These are phyloP conservation scores for Oxyscelio sp. DNA, from an alignment of 2,888 invertebrate species.

Conservation along the genomic window DNA sequence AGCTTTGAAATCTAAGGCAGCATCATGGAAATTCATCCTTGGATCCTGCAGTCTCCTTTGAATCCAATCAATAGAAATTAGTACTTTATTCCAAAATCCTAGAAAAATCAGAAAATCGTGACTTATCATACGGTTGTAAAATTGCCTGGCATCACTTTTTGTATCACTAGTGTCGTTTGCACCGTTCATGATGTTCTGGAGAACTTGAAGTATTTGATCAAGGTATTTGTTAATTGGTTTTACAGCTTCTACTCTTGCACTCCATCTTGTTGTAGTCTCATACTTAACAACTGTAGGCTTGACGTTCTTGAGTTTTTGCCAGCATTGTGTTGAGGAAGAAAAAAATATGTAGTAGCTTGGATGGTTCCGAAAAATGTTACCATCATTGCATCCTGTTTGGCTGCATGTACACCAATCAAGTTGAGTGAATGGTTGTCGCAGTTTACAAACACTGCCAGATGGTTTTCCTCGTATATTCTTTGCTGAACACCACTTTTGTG, in stretches of 20 bases:
- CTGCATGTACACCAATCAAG: too few species aligned
- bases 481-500: too few species aligned
- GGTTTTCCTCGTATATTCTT: too few species aligned
- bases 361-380: constrained; percentile 71
- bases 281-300: constrained; percentile 32
- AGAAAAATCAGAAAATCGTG: constrained; percentile 27
- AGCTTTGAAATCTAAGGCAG: constrained; percentile 19
- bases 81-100: constrained; percentile 36
- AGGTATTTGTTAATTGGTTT: constrained; percentile 2
- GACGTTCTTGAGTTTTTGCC: constrained; percentile 41
- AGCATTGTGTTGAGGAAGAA: constrained; percentile 39
- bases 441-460: too few species aligned
- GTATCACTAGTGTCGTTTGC: constrained; percentile 9
- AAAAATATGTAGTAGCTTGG: too few species aligned
- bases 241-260: constrained; percentile 15
- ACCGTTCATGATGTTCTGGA: not conserved
- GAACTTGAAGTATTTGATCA: constrained; percentile 7
- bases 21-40: constrained; percentile 34
- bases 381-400: constrained; percentile 65
- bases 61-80: constrained; percentile 24
- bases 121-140: constrained; percentile 23
- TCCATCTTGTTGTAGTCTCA: constrained; percentile 28
- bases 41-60: constrained; percentile 41
- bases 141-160: constrained; percentile 23
- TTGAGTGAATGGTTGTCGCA: too few species aligned